Conservation (phyloP, 2,888 invertebrate genomes). For the Heliconius erato region DNA sequence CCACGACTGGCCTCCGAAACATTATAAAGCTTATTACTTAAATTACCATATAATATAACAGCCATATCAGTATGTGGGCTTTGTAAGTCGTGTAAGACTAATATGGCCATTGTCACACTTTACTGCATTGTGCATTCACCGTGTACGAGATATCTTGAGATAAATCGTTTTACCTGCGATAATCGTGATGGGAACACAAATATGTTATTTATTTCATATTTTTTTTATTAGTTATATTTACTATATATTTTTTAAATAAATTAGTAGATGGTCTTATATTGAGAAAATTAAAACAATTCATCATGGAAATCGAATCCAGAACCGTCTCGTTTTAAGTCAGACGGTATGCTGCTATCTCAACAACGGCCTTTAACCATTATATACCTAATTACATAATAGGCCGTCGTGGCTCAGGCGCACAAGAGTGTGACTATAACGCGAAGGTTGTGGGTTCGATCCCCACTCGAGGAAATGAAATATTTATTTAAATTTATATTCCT, state of each 20-base stretch:
- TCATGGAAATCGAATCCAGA: neutral
- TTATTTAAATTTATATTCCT: no score
- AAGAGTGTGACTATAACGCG: no score
- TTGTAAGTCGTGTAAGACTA: slow-evolving; percentile 33
- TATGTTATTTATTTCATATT: slow-evolving; percentile 33
- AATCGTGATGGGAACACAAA: slow-evolving; percentile 49
- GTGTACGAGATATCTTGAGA: slow-evolving; percentile 38
- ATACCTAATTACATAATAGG: neutral
- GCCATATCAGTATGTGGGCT: slow-evolving; percentile 17
- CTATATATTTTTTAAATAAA: neutral
- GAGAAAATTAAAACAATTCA: neutral
- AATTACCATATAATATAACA: slow-evolving; percentile 36
- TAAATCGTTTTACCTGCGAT: slow-evolving; percentile 42
- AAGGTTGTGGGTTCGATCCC: no score
- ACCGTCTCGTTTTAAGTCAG: neutral
- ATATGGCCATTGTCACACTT: slow-evolving; percentile 44
- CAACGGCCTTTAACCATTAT: no score
- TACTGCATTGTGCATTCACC: slow-evolving; percentile 41
- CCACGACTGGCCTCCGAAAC: no score
- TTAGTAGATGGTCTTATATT: neutral
- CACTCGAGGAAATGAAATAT: no score
- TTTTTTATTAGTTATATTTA: neutral
- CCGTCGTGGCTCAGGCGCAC: no score
- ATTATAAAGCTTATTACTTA: slow-evolving; percentile 6
- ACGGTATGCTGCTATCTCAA: neutral